A percentile compares a stretch with the other conserved stretches of the same genome.
Conservation (phyloP, 2,113 vertebrate species). For the Australoheros scitulus region DNA sequence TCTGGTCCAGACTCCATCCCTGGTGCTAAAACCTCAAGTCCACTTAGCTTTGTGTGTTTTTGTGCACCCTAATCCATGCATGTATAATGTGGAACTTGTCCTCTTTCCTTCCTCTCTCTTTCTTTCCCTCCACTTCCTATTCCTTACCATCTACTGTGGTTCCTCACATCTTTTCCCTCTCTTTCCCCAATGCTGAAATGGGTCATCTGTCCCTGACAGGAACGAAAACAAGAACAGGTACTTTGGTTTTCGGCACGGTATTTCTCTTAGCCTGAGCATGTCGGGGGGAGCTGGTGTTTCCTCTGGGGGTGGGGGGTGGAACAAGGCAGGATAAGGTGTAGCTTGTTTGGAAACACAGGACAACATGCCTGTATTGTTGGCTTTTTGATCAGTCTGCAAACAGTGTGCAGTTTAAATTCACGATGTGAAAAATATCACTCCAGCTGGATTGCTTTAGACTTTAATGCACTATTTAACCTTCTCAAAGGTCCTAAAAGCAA, state of each 20-base stretch:
- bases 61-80: conserved; percentile 34
- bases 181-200: conserved; percentile 73
- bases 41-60: conserved; percentile 18
- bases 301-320: background rate
- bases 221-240: conserved; percentile 84
- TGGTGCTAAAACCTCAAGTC: conserved; percentile 40
- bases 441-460: background rate
- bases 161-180: conserved; percentile 59
- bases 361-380: conserved; percentile 12
- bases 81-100: conserved; percentile 37
- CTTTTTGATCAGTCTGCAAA: conserved; percentile 19
- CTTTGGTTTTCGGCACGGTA: conserved; percentile 71
- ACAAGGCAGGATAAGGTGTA: background rate
- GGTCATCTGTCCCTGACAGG: conserved; percentile 75
- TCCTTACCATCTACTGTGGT: conserved; percentile 34
- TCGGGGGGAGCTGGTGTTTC: conserved; percentile 20
- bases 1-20: background rate
- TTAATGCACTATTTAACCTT: background rate
- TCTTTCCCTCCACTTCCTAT: conserved; percentile 21
- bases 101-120: background rate
- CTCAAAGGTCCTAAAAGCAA: background rate
- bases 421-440: background rate
- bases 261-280: conserved; percentile 73
- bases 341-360: conserved; percentile 1
- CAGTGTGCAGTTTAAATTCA: conserved; percentile 1